Percentiles rank a stretch among this genome's conserved stretches.
Conservation (phyloP, 2,113 vertebrate species). For the Ardeotis arabs region DNA sequence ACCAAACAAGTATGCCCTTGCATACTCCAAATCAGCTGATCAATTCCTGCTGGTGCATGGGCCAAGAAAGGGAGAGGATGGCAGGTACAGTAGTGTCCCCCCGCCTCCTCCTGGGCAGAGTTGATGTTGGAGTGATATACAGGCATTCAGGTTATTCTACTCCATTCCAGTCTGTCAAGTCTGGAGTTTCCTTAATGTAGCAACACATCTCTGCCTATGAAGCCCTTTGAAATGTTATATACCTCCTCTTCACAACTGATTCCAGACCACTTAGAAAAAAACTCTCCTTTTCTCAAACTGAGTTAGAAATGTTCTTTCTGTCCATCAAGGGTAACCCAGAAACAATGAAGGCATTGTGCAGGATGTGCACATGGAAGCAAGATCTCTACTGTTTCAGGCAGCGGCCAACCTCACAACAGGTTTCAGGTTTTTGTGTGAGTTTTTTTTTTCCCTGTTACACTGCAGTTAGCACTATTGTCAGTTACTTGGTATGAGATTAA, state of each 20-base stretch:
- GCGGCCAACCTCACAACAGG: background rate
- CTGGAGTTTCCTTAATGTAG: background rate
- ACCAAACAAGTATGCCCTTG: background rate
- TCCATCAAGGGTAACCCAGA: background rate
- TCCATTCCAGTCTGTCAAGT: background rate
- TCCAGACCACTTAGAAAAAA: background rate
- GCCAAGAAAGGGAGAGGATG: background rate
- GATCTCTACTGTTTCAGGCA: background rate
- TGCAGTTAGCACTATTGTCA: background rate
- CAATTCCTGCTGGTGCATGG: background rate
- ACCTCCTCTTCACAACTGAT: background rate
- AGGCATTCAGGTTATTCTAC: background rate
- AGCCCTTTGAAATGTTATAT: background rate
- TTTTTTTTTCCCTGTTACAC: background rate
- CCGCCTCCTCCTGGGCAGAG: background rate
- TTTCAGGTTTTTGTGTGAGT: background rate
- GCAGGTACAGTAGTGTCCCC: background rate
- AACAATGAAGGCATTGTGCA: background rate
- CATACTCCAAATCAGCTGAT: background rate
- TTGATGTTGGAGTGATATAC: background rate
- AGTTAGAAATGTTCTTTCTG: background rate
- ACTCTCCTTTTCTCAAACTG: background rate
- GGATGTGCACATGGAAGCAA: background rate
- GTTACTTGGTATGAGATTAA: background rate
- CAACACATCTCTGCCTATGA: fast-evolving